Evolutionary conservation across 1,140 invertebrate genomes (phyloP), one percentile per base, ranked within the genome.

Genomic region (Cephus cinctus): DNA sequence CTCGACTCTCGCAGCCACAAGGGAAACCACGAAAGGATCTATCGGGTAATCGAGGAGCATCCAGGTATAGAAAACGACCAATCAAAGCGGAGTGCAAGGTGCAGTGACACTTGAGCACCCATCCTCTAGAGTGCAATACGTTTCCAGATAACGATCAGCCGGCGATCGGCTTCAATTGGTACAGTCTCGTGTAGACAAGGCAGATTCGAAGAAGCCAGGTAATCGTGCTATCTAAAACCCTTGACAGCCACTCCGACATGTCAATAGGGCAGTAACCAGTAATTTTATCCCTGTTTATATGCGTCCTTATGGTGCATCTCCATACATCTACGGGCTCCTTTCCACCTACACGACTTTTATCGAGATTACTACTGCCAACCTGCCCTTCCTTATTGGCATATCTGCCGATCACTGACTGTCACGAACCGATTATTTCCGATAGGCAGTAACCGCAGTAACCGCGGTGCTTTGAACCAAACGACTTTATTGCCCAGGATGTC

Each of bases 321-420:
- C n/a, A n/a, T n/a, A n/a, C n/a, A n/a, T n/a, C n/a, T n/a, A n/a
- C n/a, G n/a, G n/a, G n/a, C n/a, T n/a, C n/a, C n/a, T n/a, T 23
- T 25, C 42, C 16, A 16, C 41, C 18, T 2, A 9, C 25, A 22
- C 16, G 18, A n/a, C n/a, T 47, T 27, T 54, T 41, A 59, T 59
- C 52, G 50, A 56, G 57, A 59, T 59, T 59, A 59, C 34, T 39
- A 46, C 19, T 18, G 35, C 34, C 22, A 21, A 14, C n/a, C 31
- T 15, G 38, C 43, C 34, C 23, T 51, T 34, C 57, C 54, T 63
- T 65, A 65, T 63, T 61, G 51, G 54, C 54, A 44, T 59, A 63
- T 65, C 62, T 39, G 15, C 14, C 46, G 47, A 62, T 61, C 54
- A 57, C 50, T 20, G 27, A 27, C 50, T 56, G 58, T 63, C 60